A percentile compares a stretch with the other conserved stretches of the same genome.
Conservation (phyloP, 92 coral and sea anemone species). For the Siderastrea radians region DNA sequence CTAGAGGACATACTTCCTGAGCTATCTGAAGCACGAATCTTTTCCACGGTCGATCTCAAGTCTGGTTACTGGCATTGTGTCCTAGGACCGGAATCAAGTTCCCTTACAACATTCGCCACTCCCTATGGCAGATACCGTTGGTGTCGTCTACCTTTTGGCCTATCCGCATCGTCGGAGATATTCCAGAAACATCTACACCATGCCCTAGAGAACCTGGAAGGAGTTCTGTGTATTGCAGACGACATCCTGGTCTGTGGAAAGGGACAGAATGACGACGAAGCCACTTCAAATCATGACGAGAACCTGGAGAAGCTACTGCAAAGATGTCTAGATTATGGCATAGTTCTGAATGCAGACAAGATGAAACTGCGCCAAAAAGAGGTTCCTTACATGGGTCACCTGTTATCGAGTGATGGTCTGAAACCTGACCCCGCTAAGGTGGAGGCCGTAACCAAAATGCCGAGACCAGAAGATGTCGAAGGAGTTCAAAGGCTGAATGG, state of each 20-base stretch:
- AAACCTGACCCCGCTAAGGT: slow-evolving; percentile 38
- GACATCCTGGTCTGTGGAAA: slow-evolving; percentile 60
- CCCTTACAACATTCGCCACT: no score
- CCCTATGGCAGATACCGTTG: slow-evolving; percentile 62
- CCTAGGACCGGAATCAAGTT: no score
- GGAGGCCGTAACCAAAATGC: slow-evolving; percentile 64
- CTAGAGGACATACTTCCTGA: no score
- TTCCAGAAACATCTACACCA: slow-evolving; percentile 64
- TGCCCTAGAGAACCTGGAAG: slow-evolving; percentile 63
- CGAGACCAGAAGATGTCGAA: slow-evolving; percentile 50
- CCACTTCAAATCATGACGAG: slow-evolving; percentile 38
- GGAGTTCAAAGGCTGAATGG: slow-evolving; percentile 45
- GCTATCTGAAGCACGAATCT: background rate
- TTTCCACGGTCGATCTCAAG: slow-evolving; percentile 47
- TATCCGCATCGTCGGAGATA: slow-evolving; percentile 59
- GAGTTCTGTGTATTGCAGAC: slow-evolving; percentile 56
- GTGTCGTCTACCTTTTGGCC: slow-evolving; percentile 55
- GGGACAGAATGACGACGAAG: slow-evolving; percentile 44
- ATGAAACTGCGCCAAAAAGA: slow-evolving; percentile 45
- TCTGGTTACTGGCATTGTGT: slow-evolving; percentile 72
- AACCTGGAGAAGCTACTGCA: slow-evolving; percentile 37
- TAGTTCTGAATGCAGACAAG: slow-evolving; percentile 57
- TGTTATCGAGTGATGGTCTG: slow-evolving; percentile 36
- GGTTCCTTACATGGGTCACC: slow-evolving; percentile 65
- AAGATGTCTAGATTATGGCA: slow-evolving; percentile 51